phyloP scores from a whole-genome alignment of 2,113 vertebrate species.

The Beaufortia kweichowensis region DNA sequence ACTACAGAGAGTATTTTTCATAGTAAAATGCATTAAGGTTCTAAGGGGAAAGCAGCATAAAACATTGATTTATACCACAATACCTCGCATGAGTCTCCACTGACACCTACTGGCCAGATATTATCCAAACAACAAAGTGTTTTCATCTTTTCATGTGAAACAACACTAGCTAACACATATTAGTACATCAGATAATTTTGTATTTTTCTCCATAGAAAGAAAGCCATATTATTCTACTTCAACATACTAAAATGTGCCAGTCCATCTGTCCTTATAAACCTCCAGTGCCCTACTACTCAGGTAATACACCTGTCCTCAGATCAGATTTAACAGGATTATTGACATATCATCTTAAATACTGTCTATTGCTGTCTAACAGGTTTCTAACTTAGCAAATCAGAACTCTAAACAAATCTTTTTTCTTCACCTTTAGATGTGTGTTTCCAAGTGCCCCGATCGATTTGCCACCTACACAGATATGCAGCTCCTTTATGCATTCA shows the following conservation, averaged over 20 bases:
- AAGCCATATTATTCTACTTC: slow-evolving; percentile 88
- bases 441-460: slow-evolving; percentile 86
- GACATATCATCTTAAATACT: background rate
- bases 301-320: slow-evolving; percentile 64
- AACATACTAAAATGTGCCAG: slow-evolving; percentile 88
- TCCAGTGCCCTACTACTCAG: slow-evolving; percentile 93
- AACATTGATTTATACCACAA: background rate
- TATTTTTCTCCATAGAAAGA: slow-evolving; percentile 76
- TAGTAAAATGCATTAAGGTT: background rate
- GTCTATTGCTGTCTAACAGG: background rate
- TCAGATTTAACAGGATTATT: background rate
- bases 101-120: slow-evolving; percentile 52
- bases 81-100: background rate
- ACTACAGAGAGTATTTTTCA: background rate
- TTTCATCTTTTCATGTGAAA: background rate
- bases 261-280: slow-evolving; percentile 80
- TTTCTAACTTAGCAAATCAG: background rate
- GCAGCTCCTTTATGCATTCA: slow-evolving; percentile 73
- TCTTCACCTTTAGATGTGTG: slow-evolving; percentile 79
- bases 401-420: background rate
- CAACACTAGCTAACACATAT: background rate
- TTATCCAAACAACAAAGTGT: background rate
- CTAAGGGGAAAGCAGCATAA: background rate
- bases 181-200: background rate
- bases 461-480: slow-evolving; percentile 86